These are phyloP conservation scores for Pseudomyrmex cubaensis DNA, from an alignment of 1,140 invertebrate genomes.

Conservation along the genomic window DNA sequence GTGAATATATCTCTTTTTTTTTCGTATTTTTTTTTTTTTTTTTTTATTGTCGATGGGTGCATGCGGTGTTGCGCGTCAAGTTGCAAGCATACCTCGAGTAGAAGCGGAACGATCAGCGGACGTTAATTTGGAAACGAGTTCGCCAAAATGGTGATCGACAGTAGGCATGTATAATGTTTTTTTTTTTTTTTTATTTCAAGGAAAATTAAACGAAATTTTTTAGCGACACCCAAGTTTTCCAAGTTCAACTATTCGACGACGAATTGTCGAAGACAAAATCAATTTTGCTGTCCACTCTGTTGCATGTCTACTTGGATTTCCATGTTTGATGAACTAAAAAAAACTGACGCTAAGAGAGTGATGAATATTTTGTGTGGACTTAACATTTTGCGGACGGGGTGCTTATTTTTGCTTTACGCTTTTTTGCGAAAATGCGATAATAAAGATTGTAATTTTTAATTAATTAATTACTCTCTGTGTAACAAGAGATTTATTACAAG, in stretches of 20 bases:
- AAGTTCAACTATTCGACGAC: too few species aligned
- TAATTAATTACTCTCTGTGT: too few species aligned
- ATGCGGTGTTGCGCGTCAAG: constrained; percentile 76
- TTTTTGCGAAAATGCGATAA: background rate
- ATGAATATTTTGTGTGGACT: constrained; percentile 18
- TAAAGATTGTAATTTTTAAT: too few species aligned
- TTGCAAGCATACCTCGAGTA: constrained; percentile 62
- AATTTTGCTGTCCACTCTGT: background rate
- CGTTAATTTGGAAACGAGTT: constrained; percentile 21
- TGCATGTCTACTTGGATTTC: constrained; percentile 3
- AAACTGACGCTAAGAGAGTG: constrained; percentile 31
- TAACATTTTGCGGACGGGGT: constrained; percentile 39
- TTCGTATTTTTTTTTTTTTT: background rate
- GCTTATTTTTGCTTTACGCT: background rate
- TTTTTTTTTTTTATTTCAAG: background rate
- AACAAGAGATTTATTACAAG: too few species aligned
- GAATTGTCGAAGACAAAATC: too few species aligned
- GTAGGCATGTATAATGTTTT: background rate
- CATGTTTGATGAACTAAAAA: constrained; percentile 24
- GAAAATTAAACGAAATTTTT: background rate
- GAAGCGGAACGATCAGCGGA: constrained; percentile 24
- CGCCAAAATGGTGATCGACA: constrained; percentile 40
- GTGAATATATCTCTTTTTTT: background rate
- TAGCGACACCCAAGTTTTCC: background rate
- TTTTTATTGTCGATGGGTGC: constrained; percentile 74